These are phyloP conservation scores for Carabus problematicus DNA, from an alignment of 2,888 invertebrate species.

Conservation along the genomic window DNA sequence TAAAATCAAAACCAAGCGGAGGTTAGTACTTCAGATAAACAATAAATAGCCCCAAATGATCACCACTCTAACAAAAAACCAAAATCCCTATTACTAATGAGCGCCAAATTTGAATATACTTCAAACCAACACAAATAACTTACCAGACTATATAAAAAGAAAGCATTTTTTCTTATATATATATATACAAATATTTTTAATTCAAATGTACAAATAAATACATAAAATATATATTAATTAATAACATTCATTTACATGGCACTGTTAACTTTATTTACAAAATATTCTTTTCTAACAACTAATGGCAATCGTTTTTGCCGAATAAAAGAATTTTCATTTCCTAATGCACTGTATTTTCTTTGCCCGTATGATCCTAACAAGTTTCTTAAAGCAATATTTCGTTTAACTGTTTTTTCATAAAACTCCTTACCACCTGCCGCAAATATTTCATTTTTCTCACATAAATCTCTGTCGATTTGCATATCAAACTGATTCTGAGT, in stretches of 20 bases:
- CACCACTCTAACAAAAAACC: neutral
- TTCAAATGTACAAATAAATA: slow-evolving; percentile 6
- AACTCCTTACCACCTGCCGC: slow-evolving; percentile 77
- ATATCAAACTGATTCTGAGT: slow-evolving; percentile 70
- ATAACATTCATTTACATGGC: slow-evolving; percentile 18
- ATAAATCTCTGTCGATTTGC: slow-evolving; percentile 68
- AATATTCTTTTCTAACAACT: slow-evolving; percentile 70
- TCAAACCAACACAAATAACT: neutral
- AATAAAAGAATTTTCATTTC: slow-evolving; percentile 73
- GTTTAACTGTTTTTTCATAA: slow-evolving; percentile 74
- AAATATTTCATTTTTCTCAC: slow-evolving; percentile 67
- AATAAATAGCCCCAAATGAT: slow-evolving; percentile 27
- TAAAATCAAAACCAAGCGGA: slow-evolving; percentile 43
- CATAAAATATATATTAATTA: slow-evolving; percentile 6
- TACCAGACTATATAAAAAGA: neutral
- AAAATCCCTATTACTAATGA: slow-evolving; percentile 20
- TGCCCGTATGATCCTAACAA: slow-evolving; percentile 71
- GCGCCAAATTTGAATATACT: slow-evolving; percentile 22
- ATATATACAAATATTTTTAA: slow-evolving; percentile 10
- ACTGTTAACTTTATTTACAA: slow-evolving; percentile 59
- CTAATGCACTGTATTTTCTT: slow-evolving; percentile 67
- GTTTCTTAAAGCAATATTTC: slow-evolving; percentile 75
- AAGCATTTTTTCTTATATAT: neutral
- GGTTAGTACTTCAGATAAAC: slow-evolving; percentile 34
- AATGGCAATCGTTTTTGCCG: slow-evolving; percentile 71